These are phyloP conservation scores for Saccostrea echinata DNA, from an alignment of 1,140 invertebrate species.

Conservation along the genomic window DNA sequence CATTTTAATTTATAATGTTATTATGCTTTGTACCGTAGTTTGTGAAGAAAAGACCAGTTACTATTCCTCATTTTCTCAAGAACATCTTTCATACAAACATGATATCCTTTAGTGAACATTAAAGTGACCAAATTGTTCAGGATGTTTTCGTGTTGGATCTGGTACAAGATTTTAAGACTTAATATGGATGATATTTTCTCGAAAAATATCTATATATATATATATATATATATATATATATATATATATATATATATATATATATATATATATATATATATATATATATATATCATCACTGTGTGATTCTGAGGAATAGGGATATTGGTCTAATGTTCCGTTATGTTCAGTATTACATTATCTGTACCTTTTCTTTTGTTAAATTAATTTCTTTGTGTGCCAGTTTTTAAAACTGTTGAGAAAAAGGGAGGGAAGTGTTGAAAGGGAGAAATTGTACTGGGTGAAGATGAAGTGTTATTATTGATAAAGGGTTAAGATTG, in stretches of 20 bases:
- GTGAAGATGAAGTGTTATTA: neutral
- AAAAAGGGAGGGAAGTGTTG: neutral
- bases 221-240: no score
- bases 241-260: no score
- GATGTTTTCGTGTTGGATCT: neutral
- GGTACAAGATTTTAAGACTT: no score
- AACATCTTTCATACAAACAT: neutral
- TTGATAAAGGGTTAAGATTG: no score
- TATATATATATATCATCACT: neutral
- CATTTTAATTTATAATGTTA: conserved; percentile 33
- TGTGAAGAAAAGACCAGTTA: conserved; percentile 9
- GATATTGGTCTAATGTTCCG: neutral
- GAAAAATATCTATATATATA: no score
- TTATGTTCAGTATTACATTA: conserved; percentile 28
- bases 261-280: no score
- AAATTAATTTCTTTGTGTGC: conserved; percentile 21
- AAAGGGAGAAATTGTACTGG: neutral
- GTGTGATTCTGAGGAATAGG: neutral
- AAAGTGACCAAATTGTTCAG: neutral
- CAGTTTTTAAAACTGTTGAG: neutral
- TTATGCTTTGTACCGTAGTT: neutral
- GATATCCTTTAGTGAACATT: neutral
- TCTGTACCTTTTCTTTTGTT: neutral
- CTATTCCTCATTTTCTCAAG: conserved; percentile 14
- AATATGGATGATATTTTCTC: no score